Conservation (phyloP, 2,797 vertebrate genomes). For the Sternotherus odoratus region DNA sequence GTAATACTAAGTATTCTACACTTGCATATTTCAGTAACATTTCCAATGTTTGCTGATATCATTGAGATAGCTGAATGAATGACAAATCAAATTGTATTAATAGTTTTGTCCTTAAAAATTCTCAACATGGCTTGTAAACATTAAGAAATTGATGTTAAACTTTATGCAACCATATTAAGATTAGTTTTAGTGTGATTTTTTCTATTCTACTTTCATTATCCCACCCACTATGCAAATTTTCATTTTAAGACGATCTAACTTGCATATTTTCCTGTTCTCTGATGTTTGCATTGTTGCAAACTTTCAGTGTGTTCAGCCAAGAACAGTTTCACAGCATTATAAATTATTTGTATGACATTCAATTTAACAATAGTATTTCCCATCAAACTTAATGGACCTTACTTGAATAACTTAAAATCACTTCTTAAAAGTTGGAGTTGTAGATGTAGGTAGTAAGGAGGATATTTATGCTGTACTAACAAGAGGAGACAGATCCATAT, state of each 20-base stretch:
- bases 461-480: background rate
- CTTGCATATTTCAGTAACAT: background rate
- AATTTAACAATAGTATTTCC: background rate
- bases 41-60: background rate
- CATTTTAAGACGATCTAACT: background rate
- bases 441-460: background rate
- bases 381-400: rapidly evolving
- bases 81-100: background rate
- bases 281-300: background rate
- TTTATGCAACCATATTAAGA: background rate
- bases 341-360: background rate
- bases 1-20: background rate
- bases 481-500: background rate
- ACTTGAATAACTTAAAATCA: background rate
- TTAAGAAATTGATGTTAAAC: background rate
- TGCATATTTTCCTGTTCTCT: rapidly evolving
- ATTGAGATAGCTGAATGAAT: background rate
- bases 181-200: background rate
- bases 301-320: rapidly evolving
- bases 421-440: rapidly evolving
- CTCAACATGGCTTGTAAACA: background rate
- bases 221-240: background rate
- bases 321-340: rapidly evolving
- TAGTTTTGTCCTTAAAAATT: background rate
- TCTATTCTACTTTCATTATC: background rate